Base-by-base conservation (phyloP, 2,888 invertebrate genomes). In the Melanostoma mellinum region DNA sequence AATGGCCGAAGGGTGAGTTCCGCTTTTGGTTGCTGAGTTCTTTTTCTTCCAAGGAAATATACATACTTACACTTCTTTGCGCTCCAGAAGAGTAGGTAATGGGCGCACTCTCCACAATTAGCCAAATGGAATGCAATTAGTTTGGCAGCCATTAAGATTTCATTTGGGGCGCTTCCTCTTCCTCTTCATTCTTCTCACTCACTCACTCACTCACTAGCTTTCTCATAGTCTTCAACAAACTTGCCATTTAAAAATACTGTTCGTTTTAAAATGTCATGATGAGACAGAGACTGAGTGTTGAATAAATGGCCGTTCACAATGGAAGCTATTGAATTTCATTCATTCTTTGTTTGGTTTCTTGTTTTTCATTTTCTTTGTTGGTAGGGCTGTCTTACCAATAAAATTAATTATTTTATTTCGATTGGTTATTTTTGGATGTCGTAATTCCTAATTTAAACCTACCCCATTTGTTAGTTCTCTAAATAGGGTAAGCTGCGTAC, bases 61-160 rank as follows among this genome's bases (percentile, higher is more conserved):
- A 46, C 4, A 46, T 44, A 20, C 20, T 40, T 67, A 36, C 36
- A 36, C 56, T 74, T 46, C 50, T 46, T 44, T 53, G 60, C 65
- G 48, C 65, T 10, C 32, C 9, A 61, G 30, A 84, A 79, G 79
- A 84, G 38, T n/a, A n/a, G n/a, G n/a, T 84, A 74, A 84, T 84
- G 84, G 84, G 48, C 71, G 55, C 79, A 75, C 84, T 84, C 79
- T 79, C 55, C 44, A 50, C 80, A 85, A 85, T 85, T 85, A 85
- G 85, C 85, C 80, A 85, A 85, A 85, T 85, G 85, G 85, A 85
- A 80, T 76, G 80, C 80, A 80, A 85, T 85, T 85, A 85, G 85
- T 85, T 85, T 85, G 80, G 71, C 85, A 68, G 85, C 84, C 84
- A 84, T 84, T 84, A 84, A 84, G 84, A 84, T 84, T 84, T 78